phyloP scores from a whole-genome alignment of 2,888 invertebrate species.

The Blastobasis adustella region DNA sequence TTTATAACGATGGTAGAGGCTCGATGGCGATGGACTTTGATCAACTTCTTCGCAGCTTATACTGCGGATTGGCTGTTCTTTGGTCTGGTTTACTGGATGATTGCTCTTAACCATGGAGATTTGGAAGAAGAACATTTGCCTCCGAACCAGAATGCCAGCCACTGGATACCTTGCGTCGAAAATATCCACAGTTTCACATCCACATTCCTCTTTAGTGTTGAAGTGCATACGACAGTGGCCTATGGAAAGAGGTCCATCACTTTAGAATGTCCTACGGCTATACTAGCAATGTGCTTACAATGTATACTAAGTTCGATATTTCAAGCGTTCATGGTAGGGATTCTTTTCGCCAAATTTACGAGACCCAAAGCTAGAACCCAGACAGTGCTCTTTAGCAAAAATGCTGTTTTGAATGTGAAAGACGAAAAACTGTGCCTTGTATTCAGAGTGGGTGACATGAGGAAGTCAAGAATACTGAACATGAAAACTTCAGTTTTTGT shows the following conservation, averaged over 20 bases:
- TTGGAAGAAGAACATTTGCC: constrained; percentile 79
- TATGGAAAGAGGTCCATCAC: constrained; percentile 91
- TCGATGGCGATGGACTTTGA: constrained; percentile 93
- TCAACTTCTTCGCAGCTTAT: constrained; percentile 89
- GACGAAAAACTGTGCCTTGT: constrained; percentile 90
- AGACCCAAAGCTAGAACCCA: constrained; percentile 95
- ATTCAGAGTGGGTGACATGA: constrained; percentile 96
- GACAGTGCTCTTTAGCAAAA: constrained; percentile 93
- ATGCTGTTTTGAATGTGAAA: constrained; percentile 90
- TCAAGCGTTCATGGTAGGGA: constrained; percentile 87
- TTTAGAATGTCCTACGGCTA: constrained; percentile 94
- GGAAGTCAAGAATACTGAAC: constrained; percentile 95
- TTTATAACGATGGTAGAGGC: constrained; percentile 90
- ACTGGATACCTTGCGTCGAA: constrained; percentile 90
- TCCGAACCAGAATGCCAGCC: constrained; percentile 60
- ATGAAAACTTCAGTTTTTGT: constrained; percentile 91
- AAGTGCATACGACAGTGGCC: constrained; percentile 96
- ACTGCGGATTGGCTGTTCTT: constrained; percentile 92
- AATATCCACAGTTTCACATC: constrained; percentile 93
- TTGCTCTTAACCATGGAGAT: constrained; percentile 92
- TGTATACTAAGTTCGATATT: constrained; percentile 94
- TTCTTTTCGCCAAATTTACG: constrained; percentile 96
- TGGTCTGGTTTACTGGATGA: constrained; percentile 93
- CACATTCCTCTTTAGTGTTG: constrained; percentile 95
- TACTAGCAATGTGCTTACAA: constrained; percentile 95